These are phyloP conservation scores for Oryzaephilus surinamensis DNA, from an alignment of 1,140 invertebrate genomes.

Conservation along the genomic window DNA sequence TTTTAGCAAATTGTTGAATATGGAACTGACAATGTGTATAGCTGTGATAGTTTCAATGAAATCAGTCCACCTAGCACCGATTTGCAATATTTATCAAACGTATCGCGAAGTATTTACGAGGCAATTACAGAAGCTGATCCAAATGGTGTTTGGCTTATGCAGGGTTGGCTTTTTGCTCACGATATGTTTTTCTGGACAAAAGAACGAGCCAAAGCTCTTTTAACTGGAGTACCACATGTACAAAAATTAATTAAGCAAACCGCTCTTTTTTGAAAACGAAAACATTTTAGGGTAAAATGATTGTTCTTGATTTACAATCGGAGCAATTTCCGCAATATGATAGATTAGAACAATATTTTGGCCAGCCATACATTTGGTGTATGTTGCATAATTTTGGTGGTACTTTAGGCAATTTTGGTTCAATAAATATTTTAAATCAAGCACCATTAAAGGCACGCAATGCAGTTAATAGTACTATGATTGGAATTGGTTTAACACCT, in stretches of 20 bases:
- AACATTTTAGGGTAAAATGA: slow-evolving; percentile 56
- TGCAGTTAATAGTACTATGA: slow-evolving; percentile 60
- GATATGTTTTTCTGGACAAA: slow-evolving; percentile 62
- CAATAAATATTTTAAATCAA: too few relatives aligned
- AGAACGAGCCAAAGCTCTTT: slow-evolving; percentile 54
- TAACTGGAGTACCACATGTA: slow-evolving; percentile 70
- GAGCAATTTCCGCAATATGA: slow-evolving; percentile 74
- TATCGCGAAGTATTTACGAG: slow-evolving; percentile 57
- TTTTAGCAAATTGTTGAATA: slow-evolving; percentile 7
- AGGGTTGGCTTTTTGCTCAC: slow-evolving; percentile 79
- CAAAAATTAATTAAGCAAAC: too few relatives aligned
- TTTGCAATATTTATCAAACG: slow-evolving; percentile 49
- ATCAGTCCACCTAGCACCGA: slow-evolving; percentile 53
- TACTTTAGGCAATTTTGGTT: slow-evolving; percentile 79
- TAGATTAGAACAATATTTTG: slow-evolving; percentile 70
- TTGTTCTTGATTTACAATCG: slow-evolving; percentile 77
- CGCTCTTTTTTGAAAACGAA: neutral
- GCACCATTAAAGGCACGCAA: slow-evolving; percentile 53
- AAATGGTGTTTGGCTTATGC: slow-evolving; percentile 76
- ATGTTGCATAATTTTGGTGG: slow-evolving; percentile 95
- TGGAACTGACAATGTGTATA: slow-evolving; percentile 70
- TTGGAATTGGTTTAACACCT: slow-evolving; percentile 72
- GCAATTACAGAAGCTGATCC: slow-evolving; percentile 60
- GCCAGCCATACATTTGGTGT: slow-evolving; percentile 92
- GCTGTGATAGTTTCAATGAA: slow-evolving; percentile 89